Evolutionary conservation across 2,113 vertebrate genomes (phyloP), one percentile per base, ranked within the genome.

Genomic region (Apeltes quadracus): DNA sequence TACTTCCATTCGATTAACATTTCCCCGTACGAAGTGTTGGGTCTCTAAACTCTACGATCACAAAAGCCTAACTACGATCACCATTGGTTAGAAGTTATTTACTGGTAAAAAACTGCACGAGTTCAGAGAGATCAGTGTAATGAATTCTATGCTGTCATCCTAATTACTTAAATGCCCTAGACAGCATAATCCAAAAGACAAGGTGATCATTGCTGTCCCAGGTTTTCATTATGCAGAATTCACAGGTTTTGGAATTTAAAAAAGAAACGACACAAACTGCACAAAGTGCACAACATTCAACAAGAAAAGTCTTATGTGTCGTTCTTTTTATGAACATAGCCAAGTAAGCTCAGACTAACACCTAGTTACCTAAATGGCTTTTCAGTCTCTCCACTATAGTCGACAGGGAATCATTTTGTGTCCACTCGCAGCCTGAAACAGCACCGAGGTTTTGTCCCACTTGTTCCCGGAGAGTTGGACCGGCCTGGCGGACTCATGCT

Each of bases 401-500:
- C 82, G 75, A 82, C 43, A 65, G 55, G 38, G 78, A 66, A 58
- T 76, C 69, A 80, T 78, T 89, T 83, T 63, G 73, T 63, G 87
- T 86, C 83, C 87, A 76, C 71, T 77, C 58, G 79, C 59, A 69
- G 55, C 29, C 81, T 70, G 57, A 73, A 82, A 75, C 56, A 85
- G 75, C 76, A 75, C 67, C 73, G 64, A 58, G 61, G 67, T 63
- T 72, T 83, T 63, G 61, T 85, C 84, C 82, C 67, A 72, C 76
- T 82, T 70, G 75, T 78, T 87, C 74, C 88, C 88, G 27, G 11
- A 16, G 56, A 85, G 66, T 84, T 16, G 72, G 90, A 74, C 87
- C 90, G 87, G 81, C 85, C 84, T 81, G 86, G 89, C 90, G 88
- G 84, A 89, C 89, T 94, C 96, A 95, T 95, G 92, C 94, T 95